Base-by-base conservation (phyloP, 1,140 invertebrate genomes). In the Saccostrea echinata region DNA sequence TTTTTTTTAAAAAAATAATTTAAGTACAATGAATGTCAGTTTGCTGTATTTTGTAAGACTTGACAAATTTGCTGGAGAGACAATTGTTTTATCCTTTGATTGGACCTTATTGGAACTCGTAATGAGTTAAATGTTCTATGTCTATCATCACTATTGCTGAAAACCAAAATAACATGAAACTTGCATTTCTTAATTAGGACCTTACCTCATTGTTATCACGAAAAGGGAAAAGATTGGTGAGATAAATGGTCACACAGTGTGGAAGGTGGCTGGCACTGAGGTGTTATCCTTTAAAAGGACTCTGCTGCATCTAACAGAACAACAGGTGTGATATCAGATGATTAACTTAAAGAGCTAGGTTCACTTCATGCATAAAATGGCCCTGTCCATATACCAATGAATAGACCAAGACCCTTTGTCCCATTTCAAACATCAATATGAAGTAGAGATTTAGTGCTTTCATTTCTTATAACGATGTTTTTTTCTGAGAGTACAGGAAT, bases 131-230 rank as follows among this genome's bases (percentile, higher is more conserved):
- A 43, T 43, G 35, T 6, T 43, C 35, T 43, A 43, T 33, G n/a
- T 83, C 33, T 43, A 43, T 21, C 16, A 51, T 33, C n/a, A 9
- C 3, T 83, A 83, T 24, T 83, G 24, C 81, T 51, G 6, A 83
- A 35, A 30, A 43, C n/a, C 16, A 4, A 55, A 55, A 55, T 18
- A 16, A 55, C 27, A 80, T 30, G 53, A 87, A 8, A 35, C 35
- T 89, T 30, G 11, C 51, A 80, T 27, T 13, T 57, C 30, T 88
- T 52, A 43, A 61, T 21, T 86, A 95, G 98, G 98, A 85, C 96
- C 97, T 82, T 98, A 99, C 94, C 95, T 99, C 27, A 96, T 99
- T 88, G 97, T 99, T 0, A 98, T 98, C 83, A 99, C 98, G 27
- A 97, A 97, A 91, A 97, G 97, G 86, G 96, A 97, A 91, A 96